Base-by-base conservation (phyloP, 1,140 invertebrate genomes). In the Ctenoplectra terminalis region DNA sequence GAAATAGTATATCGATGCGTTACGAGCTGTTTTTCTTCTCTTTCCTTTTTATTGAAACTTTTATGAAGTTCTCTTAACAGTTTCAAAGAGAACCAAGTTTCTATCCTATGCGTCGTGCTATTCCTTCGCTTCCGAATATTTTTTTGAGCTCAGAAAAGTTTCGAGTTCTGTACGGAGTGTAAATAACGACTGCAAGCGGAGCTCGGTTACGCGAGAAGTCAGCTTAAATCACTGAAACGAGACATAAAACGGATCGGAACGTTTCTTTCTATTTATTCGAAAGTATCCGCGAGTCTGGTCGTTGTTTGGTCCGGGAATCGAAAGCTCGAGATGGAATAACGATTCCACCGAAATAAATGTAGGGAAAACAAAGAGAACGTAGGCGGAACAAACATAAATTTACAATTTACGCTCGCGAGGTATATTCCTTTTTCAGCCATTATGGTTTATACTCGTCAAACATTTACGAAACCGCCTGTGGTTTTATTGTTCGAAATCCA, bases 241-340 rank as follows among this genome's bases (percentile, higher is more conserved):
- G 43, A 37, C 34, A 37, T 74, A 63, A 63, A 74, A 74, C 31
- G 17, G 0, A 20, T 29, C 58, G 26, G 20, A 74, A 58, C 54
- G 52, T 2, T 37, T 15, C 23, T n/a, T 26, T 74, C 5, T 74
- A 63, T 74, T 74, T 50, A 63, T 58, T 1, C 26, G 2, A 26
- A 3, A 46, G 48, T 37, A 26, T 6, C 29, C 8, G 23, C 13
- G 20, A 37, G 29, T 15, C n/a, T 43, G 37, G 15, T 40, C 31
- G 69, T 43, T 66, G 69, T 26, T 66, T 37, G 60, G 23, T 40
- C 20, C 20, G 23, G 13, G 67, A 37, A 54, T 48, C 29, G 48
- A 54, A 26, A 7, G 34, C 11, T 34, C 34, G 5, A 1, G 23
- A 26, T 4, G n/a, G 2, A 43, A 26, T 29, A 72, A 54, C 31